Evolutionary conservation across 2,888 invertebrate genomes (phyloP).

Genomic region (Drosophila eohydei): DNA sequence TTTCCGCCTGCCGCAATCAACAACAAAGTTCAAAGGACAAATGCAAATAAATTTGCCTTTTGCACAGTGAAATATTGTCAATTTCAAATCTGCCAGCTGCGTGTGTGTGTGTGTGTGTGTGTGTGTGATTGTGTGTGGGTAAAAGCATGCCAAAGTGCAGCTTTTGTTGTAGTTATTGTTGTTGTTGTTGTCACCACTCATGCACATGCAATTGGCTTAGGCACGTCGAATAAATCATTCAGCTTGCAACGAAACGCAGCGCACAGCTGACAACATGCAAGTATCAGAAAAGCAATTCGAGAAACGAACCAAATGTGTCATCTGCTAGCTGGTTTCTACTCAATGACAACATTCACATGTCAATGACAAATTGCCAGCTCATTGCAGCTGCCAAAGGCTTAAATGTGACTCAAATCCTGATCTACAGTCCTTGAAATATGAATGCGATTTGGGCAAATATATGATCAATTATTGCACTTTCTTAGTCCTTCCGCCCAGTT

Average conservation of each 20-base stretch:
- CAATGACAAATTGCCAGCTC: conserved; percentile 26
- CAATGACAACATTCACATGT: conserved; percentile 13
- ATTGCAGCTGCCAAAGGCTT: conserved; percentile 1
- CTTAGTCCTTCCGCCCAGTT: neutral
- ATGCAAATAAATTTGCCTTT: conserved; percentile 78
- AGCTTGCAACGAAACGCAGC: conserved; percentile 46
- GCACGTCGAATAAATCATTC: conserved; percentile 59
- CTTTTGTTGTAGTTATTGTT: conserved; percentile 5
- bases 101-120: conserved; percentile 14
- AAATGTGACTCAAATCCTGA: neutral
- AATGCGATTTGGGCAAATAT: neutral
- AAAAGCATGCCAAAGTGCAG: conserved; percentile 38
- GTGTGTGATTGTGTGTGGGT: neutral
- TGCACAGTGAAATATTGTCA: conserved; percentile 72
- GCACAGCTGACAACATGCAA: conserved; percentile 38
- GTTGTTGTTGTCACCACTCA: conserved; percentile 29
- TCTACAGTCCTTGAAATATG: neutral
- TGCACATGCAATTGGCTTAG: conserved; percentile 49
- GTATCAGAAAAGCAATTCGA: conserved; percentile 30
- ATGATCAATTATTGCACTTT: neutral
- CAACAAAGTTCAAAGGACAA: conserved; percentile 74
- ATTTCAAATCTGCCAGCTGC: conserved; percentile 59
- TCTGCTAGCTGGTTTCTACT: conserved; percentile 3
- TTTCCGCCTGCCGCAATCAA: conserved; percentile 64
- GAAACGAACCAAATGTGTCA: conserved; percentile 27